These are phyloP conservation scores for Trichonephila clavipes DNA, from an alignment of 1,140 invertebrate genomes.

Conservation along the genomic window DNA sequence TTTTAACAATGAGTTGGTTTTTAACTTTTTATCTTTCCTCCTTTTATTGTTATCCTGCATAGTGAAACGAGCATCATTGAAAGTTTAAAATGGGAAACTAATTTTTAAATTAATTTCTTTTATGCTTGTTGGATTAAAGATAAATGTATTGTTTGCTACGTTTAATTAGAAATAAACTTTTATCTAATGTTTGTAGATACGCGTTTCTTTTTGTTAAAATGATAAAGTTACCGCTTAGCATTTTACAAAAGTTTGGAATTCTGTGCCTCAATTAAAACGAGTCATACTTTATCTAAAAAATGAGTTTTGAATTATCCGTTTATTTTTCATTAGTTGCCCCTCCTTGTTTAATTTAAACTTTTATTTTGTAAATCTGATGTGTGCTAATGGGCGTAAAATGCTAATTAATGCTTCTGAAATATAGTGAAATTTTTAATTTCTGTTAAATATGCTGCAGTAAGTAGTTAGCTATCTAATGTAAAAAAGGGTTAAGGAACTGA, in stretches of 20 bases:
- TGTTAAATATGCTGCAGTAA: too few relatives aligned
- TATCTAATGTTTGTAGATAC: background rate
- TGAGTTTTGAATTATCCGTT: background rate
- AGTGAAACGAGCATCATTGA: background rate
- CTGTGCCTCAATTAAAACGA: too few relatives aligned
- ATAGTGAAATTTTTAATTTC: too few relatives aligned
- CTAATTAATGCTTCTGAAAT: too few relatives aligned
- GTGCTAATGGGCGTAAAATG: too few relatives aligned
- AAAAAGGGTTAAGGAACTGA: too few relatives aligned
- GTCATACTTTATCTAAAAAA: background rate
- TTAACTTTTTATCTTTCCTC: background rate
- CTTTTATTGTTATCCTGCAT: background rate
- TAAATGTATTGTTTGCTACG: background rate
- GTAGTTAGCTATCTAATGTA: too few relatives aligned
- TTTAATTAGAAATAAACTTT: background rate
- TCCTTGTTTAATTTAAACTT: too few relatives aligned
- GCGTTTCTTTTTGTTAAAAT: background rate
- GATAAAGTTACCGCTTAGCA: background rate
- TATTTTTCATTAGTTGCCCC: too few relatives aligned
- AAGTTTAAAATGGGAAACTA: background rate
- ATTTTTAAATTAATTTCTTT: background rate
- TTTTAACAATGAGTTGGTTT: background rate
- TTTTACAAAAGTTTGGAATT: too few relatives aligned
- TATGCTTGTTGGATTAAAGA: background rate
- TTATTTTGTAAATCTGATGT: too few relatives aligned